Evolutionary conservation across 2,888 invertebrate genomes (phyloP).

Genomic region (Sarcophaga rosellei): DNA sequence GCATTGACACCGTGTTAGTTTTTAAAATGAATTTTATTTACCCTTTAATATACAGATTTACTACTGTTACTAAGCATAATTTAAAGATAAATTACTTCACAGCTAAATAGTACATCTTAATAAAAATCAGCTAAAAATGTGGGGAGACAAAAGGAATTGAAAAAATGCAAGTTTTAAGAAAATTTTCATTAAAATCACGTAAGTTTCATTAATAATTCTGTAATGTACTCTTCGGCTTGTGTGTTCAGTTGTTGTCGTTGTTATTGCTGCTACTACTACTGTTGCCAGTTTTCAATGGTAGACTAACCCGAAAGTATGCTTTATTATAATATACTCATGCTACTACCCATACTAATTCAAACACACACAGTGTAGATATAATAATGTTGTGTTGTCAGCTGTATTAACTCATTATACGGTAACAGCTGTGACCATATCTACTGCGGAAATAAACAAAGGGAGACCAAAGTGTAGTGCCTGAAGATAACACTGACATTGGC

Average conservation of each 20-base stretch:
- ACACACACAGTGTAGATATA: conserved; percentile 9
- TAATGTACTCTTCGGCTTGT: conserved; percentile 9
- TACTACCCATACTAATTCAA: too few species aligned
- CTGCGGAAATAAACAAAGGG: background rate
- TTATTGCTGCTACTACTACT: background rate
- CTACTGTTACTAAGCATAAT: too few species aligned
- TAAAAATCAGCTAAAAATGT: too few species aligned
- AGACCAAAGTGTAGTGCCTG: background rate
- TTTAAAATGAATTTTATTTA: too few species aligned
- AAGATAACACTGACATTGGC: background rate
- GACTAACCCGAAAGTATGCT: conserved; percentile 30
- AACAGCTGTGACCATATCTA: conserved; percentile 45
- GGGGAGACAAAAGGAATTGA: too few species aligned
- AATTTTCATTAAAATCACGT: conserved; percentile 59
- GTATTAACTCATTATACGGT: conserved; percentile 54
- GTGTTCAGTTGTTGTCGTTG: background rate
- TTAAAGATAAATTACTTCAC: too few species aligned
- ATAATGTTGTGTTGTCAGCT: conserved; percentile 35
- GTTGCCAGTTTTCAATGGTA: background rate
- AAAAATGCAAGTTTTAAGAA: too few species aligned
- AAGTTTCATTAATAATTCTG: conserved; percentile 55
- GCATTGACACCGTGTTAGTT: too few species aligned
- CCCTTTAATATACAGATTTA: too few species aligned
- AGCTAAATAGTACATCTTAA: too few species aligned
- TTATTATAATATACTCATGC: conserved; percentile 32